Base-by-base conservation (phyloP, 1,140 invertebrate species). In the Calliopsis andreniformis region DNA sequence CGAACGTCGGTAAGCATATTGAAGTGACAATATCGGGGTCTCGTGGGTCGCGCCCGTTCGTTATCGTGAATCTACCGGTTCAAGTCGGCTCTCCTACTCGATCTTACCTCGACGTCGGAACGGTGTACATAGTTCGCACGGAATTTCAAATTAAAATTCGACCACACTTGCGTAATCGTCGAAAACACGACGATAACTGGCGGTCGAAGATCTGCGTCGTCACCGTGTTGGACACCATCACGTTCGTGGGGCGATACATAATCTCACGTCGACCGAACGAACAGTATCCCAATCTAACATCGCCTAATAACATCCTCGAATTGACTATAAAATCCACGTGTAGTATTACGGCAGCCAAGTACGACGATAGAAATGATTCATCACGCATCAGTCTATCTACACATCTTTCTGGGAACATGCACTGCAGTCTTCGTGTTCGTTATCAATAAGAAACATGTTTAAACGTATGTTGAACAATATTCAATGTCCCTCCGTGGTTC, bases 301-400 rank as follows among this genome's bases (percentile, higher is more conserved):
- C 23, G 23, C 61, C 42, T 62, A 76, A 76, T 63, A 55, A 42
- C 59, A 67, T 53, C 47, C 20, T 61, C 39, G 72, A 61, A 86
- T 86, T 86, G 84, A 86, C 84, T 86, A 86, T 70, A 86, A 86
- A 83, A 78, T 79, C 30, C 66, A 82, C 69, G 59, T 62, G 51
- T 72, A 58, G 5, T 43, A 56, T 35, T 53, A 75, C 71, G 49
- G 49, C 18, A 67, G 58, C 78, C 70, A 81, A 39, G 61, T 56
- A 77, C 47, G 51, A 30, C 42, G 30, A 62, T 77, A 77, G 49
- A 71, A 76, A 63, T 80, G 63, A 73, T 67, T 47, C 49, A n/a
- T 58, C 32, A 23, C 45, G 8, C 23, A 42, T 66, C 79, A 76
- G 68, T 67, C 53, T 71, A 77, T 76, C 32, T 66, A 61, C 63